A percentile compares a stretch with the other conserved stretches of the same genome.
These are phyloP conservation scores for Calidris pugnax DNA, from an alignment of 2,113 vertebrate genomes.

Conservation along the genomic window DNA sequence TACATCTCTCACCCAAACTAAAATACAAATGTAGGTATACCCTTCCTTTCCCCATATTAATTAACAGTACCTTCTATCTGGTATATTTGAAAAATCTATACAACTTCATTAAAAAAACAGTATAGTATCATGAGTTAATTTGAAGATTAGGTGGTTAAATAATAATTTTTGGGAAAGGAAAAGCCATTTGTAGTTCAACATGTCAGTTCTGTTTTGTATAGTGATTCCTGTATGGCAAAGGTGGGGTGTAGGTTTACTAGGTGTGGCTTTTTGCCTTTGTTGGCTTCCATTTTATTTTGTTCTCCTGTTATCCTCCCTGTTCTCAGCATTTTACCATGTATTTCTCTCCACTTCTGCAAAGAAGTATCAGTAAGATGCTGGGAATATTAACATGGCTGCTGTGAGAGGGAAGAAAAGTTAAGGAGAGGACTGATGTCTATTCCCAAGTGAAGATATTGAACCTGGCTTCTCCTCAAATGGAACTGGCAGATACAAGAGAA, in stretches of 20 bases:
- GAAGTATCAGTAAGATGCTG: background rate
- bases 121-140: background rate
- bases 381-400: background rate
- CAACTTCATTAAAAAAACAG: background rate
- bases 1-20: background rate
- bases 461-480: background rate
- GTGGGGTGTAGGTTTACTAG: background rate
- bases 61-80: background rate
- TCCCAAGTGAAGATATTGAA: background rate
- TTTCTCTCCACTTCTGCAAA: background rate
- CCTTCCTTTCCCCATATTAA: background rate
- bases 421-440: background rate
- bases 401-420: background rate
- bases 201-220: background rate
- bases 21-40: background rate
- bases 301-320: background rate
- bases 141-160: background rate
- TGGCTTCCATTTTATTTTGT: background rate
- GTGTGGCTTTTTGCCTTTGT: background rate
- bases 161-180: background rate
- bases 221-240: background rate
- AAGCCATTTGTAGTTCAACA: background rate
- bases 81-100: background rate
- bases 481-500: background rate
- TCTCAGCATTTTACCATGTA: background rate